phyloP scores from a whole-genome alignment of 2,888 invertebrate genomes.

The Metacarcinus magister region DNA sequence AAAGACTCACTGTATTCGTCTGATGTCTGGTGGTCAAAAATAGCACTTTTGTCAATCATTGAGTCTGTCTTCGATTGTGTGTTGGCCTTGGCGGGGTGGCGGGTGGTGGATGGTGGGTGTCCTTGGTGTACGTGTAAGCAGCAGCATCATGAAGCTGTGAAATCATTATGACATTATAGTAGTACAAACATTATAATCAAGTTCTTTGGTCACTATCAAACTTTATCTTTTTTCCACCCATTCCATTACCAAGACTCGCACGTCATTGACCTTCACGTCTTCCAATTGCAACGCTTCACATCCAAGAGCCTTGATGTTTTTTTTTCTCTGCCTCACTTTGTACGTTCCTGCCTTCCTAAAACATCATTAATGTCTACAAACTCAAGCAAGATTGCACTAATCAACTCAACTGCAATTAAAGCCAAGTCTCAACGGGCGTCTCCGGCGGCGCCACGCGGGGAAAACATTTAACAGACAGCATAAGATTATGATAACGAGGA shows the following conservation, averaged over 20 bases:
- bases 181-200: not conserved
- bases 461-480: not conserved
- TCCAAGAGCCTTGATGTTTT: not conserved
- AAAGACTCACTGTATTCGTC: too few species aligned
- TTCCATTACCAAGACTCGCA: not conserved
- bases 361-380: not conserved
- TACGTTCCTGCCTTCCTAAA: slow-evolving; percentile 6
- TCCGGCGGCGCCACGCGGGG: not conserved
- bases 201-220: not conserved
- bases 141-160: too few species aligned
- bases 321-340: not conserved
- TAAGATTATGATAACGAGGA: not conserved
- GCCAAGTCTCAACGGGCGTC: not conserved
- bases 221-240: not conserved
- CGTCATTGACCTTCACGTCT: not conserved
- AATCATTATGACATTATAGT: not conserved
- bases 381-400: slow-evolving; percentile 28
- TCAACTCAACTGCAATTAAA: not conserved
- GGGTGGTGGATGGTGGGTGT: too few species aligned
- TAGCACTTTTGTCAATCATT: too few species aligned
- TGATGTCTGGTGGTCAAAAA: too few species aligned
- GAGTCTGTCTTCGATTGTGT: too few species aligned
- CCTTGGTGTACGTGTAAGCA: too few species aligned
- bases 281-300: not conserved
- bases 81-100: too few species aligned